Base-by-base conservation (phyloP, 1,140 invertebrate genomes). In the Whitmania pigra region DNA sequence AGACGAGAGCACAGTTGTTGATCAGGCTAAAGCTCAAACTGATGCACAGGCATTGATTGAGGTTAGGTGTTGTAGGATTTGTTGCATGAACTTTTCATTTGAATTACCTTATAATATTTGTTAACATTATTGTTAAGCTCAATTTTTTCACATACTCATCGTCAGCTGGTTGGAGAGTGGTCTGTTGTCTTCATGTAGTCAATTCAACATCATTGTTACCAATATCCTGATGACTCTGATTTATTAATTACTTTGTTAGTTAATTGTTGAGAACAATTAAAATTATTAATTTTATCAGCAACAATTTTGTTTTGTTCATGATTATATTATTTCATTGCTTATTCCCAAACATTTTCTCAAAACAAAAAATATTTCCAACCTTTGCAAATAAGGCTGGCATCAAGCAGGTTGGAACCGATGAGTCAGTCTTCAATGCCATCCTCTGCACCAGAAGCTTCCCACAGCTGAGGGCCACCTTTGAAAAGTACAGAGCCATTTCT, bases 371-470 rank as follows among this genome's bases (percentile, higher is more conserved):
- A 6, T 63, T 27, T 25, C 29, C 13, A 27, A 63, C 18, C 29
- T 20, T 25, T 1, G 20, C 18, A 17, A 63, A 75, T 36, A 75
- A 82, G 72, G 72, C 76, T 36, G 80, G 84, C 20, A 85, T 83
- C 43, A 83, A 84, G 74, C 82, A 84, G 71, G 80, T 82, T 75
- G 84, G 84, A 40, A 85, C 84, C n/a, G 84, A 86, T 76, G 85
- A 86, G 73, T 75, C 75, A 20, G 66, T 76, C 22, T 82, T 82
- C 73, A 80, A 81, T 71, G 75, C 75, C 27, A 80, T 82, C 31
- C 75, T 82, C 40, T 66, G 71, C 22, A 57, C 66, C 22, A 54
- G 74, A 55, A 81, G 80, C 69, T 82, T 79, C 74, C 73, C 81
- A 15, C 81, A 82, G 73, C 76, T 82, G n/a, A 71, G 79, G 60